These are phyloP conservation scores for Rhinoderma darwinii DNA, from an alignment of 2,113 vertebrate genomes.

Conservation along the genomic window DNA sequence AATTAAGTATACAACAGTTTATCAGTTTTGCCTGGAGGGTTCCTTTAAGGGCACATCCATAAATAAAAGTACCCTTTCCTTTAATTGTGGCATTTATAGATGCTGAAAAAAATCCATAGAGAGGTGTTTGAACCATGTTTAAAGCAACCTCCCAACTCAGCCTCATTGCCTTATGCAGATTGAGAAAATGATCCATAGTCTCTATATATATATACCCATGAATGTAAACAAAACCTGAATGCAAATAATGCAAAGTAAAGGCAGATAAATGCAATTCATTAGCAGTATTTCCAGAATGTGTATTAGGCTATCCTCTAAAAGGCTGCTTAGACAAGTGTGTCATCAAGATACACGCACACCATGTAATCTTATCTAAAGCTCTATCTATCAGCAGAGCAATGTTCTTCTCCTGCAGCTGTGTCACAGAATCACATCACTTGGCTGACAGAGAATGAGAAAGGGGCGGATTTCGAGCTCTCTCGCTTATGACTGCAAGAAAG, in stretches of 20 bases:
- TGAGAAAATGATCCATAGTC: conserved; percentile 35
- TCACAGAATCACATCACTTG: conserved; percentile 84
- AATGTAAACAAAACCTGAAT: conserved; percentile 79
- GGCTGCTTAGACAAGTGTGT: conserved; percentile 88
- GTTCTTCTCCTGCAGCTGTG: conserved; percentile 83
- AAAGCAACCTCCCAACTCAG: conserved; percentile 13
- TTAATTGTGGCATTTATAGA: conserved; percentile 1
- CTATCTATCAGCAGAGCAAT: conserved; percentile 83
- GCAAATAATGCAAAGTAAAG: conserved; percentile 81
- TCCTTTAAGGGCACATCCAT: background rate
- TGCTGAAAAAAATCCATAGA: conserved; percentile 11
- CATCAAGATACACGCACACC: conserved; percentile 88
- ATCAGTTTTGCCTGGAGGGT: background rate
- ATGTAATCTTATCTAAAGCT: conserved; percentile 87
- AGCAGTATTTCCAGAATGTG: conserved; percentile 88
- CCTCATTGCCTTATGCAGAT: conserved; percentile 15
- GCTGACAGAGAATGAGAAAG: conserved; percentile 72
- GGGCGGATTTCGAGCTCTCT: conserved; percentile 37
- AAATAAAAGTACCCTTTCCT: background rate
- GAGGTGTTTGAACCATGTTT: background rate
- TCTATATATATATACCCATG: conserved; percentile 19
- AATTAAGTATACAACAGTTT: background rate
- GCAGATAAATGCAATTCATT: conserved; percentile 86
- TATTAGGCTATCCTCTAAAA: conserved; percentile 89
- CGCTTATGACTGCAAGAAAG: conserved; percentile 57